These are phyloP conservation scores for Microplitis deprimator DNA, from an alignment of 2,888 invertebrate species.

Conservation along the genomic window DNA sequence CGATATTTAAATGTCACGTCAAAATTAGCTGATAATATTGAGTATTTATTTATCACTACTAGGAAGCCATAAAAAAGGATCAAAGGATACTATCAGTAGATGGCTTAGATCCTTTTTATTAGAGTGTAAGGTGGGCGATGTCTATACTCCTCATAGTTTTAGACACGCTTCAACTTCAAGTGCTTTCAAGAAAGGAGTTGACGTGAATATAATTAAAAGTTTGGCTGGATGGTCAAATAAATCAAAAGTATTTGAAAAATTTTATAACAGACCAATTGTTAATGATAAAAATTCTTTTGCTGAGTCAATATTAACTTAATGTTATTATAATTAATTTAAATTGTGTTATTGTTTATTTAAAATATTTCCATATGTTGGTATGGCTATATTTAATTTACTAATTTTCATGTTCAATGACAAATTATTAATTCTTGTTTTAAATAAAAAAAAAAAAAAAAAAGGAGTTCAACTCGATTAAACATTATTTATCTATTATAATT, in stretches of 20 bases:
- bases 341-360: neutral
- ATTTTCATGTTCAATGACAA: no score
- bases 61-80: constrained; percentile 28
- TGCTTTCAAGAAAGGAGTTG: constrained; percentile 36
- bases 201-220: constrained; percentile 39
- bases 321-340: neutral
- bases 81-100: constrained; percentile 33
- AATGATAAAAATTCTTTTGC: neutral
- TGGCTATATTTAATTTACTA: no score
- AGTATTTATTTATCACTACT: constrained; percentile 27
- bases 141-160: constrained; percentile 39
- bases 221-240: constrained; percentile 38
- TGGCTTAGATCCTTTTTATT: constrained; percentile 35
- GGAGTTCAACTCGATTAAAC: no score
- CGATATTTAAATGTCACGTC: constrained; percentile 20
- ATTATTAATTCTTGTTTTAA: no score
- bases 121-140: constrained; percentile 13
- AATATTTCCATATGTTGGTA: no score
- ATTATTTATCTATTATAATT: no score
- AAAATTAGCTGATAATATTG: neutral
- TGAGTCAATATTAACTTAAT: neutral
- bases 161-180: constrained; percentile 41
- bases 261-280: constrained; percentile 39
- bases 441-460: no score
- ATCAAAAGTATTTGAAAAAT: constrained; percentile 32